Evolutionary conservation across 1,140 invertebrate genomes (phyloP).

Genomic region (Zaprionus nigranus): DNA sequence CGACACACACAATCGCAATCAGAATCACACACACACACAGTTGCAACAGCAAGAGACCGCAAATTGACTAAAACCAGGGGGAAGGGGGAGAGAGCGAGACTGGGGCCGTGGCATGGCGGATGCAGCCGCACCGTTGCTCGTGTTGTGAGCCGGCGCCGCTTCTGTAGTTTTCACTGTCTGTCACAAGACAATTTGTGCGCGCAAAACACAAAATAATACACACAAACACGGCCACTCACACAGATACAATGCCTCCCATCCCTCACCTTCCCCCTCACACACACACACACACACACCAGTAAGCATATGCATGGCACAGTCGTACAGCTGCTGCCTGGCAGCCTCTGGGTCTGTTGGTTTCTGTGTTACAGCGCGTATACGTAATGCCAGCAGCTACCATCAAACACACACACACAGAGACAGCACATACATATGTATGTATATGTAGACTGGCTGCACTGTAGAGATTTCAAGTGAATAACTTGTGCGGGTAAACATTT

Average conservation of each 20-base stretch:
- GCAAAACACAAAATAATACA: constrained; percentile 82
- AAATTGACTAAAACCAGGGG: constrained; percentile 79
- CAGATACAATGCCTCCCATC: background rate
- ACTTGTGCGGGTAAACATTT: constrained; percentile 83
- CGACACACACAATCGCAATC: constrained; percentile 24
- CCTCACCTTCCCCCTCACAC: background rate
- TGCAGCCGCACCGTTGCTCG: constrained; percentile 33
- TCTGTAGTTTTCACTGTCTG: constrained; percentile 80
- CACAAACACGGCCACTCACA: constrained; percentile 39
- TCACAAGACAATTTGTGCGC: constrained; percentile 83
- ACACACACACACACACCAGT: constrained; percentile 38
- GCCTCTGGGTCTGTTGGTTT: constrained; percentile 57
- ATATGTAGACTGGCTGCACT: constrained; percentile 41
- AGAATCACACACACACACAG: constrained; percentile 2
- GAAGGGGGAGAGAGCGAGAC: background rate
- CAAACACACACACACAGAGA: constrained; percentile 37
- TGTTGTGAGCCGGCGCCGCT: constrained; percentile 58
- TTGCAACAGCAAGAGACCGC: constrained; percentile 62
- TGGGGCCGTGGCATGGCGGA: constrained; percentile 28
- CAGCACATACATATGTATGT: constrained; percentile 9
- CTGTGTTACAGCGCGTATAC: constrained; percentile 69
- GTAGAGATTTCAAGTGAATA: constrained; percentile 82
- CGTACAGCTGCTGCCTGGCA: constrained; percentile 72
- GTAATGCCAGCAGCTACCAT: constrained; percentile 57
- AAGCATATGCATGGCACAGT: constrained; percentile 76